Conservation (phyloP, 2,797 vertebrate genomes). For the Argya squamiceps region DNA sequence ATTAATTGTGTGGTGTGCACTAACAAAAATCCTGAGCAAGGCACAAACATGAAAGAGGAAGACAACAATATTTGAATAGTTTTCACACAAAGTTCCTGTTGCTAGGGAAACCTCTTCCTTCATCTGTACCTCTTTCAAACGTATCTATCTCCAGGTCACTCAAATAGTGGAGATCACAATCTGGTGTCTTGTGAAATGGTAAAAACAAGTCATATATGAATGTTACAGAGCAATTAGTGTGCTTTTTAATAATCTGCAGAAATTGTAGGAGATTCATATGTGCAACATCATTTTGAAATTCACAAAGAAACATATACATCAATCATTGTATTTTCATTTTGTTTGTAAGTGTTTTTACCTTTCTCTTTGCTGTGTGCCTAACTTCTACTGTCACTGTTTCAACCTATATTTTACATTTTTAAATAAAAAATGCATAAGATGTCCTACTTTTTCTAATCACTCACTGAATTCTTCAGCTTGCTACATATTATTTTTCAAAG, state of each 20-base stretch:
- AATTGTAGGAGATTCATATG: neutral
- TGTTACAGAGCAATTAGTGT: neutral
- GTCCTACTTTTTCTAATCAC: neutral
- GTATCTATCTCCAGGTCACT: neutral
- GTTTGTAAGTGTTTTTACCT: neutral
- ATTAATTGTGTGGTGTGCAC: neutral
- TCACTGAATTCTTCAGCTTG: neutral
- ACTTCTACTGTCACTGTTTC: neutral
- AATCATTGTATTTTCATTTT: neutral
- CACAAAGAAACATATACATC: neutral
- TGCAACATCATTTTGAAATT: neutral
- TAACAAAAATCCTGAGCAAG: neutral
- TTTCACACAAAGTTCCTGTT: constrained; percentile 34
- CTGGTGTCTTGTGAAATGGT: neutral
- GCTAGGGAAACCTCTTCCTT: constrained; percentile 38
- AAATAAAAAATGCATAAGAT: neutral
- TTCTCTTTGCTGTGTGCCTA: neutral
- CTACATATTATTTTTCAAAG: neutral
- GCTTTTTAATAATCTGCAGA: neutral
- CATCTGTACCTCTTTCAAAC: neutral
- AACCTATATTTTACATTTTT: neutral
- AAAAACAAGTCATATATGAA: neutral
- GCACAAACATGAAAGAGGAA: neutral
- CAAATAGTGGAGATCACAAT: neutral
- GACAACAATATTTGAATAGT: neutral